Evolutionary conservation across 2,888 invertebrate species (phyloP), one percentile per base, ranked within the genome.

Genomic region (Galeruca laticollis): DNA sequence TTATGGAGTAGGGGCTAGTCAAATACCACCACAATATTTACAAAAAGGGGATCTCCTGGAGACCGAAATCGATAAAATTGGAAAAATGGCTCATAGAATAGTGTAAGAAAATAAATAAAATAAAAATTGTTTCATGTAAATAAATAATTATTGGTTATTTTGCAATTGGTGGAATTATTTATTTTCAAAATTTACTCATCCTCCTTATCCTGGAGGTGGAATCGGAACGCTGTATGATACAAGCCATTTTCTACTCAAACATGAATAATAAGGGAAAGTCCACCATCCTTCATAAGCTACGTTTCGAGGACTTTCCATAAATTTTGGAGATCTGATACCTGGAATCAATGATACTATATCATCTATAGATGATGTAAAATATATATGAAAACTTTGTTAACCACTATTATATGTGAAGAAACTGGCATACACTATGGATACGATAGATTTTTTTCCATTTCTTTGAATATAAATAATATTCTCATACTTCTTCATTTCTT

Each of bases 181-280:
- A 43, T 37, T n/a, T 33, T 3, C 0, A 26, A 57, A 47, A 49
- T 69, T 21, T 57, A 78, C 82, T 82, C 86, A 86, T 79, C 88
- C 89, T 76, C 88, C 87, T 54, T 88, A 84, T 13, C 88, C 88
- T 54, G 84, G 86, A 37, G 88, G 87, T 64, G 89, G 88, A 76
- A 90, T 88, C 13, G 89, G 89, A 21, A 94, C 92, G 74, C 94
- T 94, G 84, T 96, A 96, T 2, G 95, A 95, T 60, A 96, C 88
- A 77, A 96, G 88, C 96, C 96, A 96, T 72, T 91, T 89, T 75
- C 90, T 89, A 33, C 90, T 88, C 70, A 89, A 89, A 85, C 96
- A 96, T 76, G 94, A 94, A 84, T 92, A 95, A 84, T 96, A 96
- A 0, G 96, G 96, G 80, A 90, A 92, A 18, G 95, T 96, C 96